Base-by-base conservation (phyloP, 2,797 vertebrate genomes). In the Tokudaia muenninki region DNA sequence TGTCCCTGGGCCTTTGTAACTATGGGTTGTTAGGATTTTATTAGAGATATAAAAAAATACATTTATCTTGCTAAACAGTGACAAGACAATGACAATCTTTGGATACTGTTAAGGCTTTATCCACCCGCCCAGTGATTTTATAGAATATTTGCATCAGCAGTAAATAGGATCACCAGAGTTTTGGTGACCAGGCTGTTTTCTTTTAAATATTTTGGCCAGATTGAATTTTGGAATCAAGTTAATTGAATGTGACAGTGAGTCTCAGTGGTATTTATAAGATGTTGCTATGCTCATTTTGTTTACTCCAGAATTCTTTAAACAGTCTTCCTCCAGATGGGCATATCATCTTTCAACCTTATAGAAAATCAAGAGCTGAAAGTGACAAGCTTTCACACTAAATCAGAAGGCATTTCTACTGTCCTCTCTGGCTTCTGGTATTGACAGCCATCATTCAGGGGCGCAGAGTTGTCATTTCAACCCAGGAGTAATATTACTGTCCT, bases 341-440 rank as follows among this genome's bases (percentile, higher is more conserved):
- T 95, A 96, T 98, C 83, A 1, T 97, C 94, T 98, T 98, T 98
- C 95, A 97, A 55, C 92, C 94, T 98, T 97, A 98, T 90, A 96
- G 94, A 97, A 95, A 97, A 95, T 98, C 94, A 92, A 72, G 96
- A 98, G 97, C 87, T 97, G 92, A 98, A 98, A 98, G 95, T 98
- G 98, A 98, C 97, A 98, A 95, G 91, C 96, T 98, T 98, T 98
- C 96, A 90, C 57, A 90, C 95, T 87, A 96, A 97, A 95, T 98
- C 84, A 95, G 67, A 91, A 72, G 96, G 65, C 95, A 95, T 98
- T 96, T 97, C 96, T 96, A 92, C 87, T 65, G 37, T 97, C 84
- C 79, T 91, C 90, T 86, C 87, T 91, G 63, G 96, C 94, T 98
- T 97, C 97, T 80, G 41, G 86, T 95, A 94, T 78, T 97, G 91